Evolutionary conservation across 2,888 invertebrate species (phyloP), one percentile per base, ranked within the genome.

Genomic region (Drosophila neutralis): DNA sequence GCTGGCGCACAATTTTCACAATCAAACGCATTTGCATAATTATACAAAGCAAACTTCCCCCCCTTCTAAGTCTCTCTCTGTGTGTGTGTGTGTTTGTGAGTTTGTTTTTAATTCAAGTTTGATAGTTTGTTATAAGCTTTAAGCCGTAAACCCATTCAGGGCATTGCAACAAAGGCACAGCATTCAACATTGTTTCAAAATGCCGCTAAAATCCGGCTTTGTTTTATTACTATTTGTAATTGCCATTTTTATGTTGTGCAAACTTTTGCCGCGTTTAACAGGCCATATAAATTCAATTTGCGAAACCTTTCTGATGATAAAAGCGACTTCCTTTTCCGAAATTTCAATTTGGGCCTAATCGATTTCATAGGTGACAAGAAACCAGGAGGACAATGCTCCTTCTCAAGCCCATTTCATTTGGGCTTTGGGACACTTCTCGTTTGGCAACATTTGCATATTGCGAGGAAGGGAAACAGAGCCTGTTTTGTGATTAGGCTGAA

Each of bases 1-100:
- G 36, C 21, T 56, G 64, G 60, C 71, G 80, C 83, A 80, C 82
- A 75, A 72, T 82, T 87, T 89, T 89, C 90, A 76, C 86, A 86
- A 90, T 86, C 90, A 86, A 88, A 78, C 74, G 72, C 86, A 87
- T 87, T 87, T 87, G 87, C 87, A 87, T 87, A 87, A 87, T 87
- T 87, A 88, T 73, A 83, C 79, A 84, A 84, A 82, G 80, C 76
- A 71, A 62, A 76, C 68, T 62, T 51, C 33, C 58, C 24, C 13
- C 52, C 58, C 64, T 68, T 45, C 29, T 36, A 31, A 4, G 8
- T 40, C 40, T 40, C 10, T 15, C 21, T 4, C 10, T 36, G 54
- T 18, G 31, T 60, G 24, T 31, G 56, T 29, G 31, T 56, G 61
- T 72, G 52, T 53, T n/a, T 21, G 27, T 48, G 63, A 67, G 63